Evolutionary conservation across 2,888 invertebrate species (phyloP).

Genomic region (Thyatira batis): DNA sequence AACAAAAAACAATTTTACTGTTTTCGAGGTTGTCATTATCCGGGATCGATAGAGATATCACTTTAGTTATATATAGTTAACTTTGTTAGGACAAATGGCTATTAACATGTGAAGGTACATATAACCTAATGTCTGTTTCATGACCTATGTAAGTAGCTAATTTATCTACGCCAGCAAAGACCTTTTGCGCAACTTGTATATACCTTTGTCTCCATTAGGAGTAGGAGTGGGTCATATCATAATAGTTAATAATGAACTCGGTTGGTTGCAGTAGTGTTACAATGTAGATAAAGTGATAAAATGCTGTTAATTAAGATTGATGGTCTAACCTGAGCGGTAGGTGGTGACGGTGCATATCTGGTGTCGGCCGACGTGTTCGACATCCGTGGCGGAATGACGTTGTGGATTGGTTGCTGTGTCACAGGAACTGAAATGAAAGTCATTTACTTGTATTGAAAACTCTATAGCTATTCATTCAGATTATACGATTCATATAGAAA

Average conservation of each 20-base stretch:
- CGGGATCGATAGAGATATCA: not conserved
- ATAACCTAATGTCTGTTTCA: not conserved
- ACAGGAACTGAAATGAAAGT: slow-evolving; percentile 73
- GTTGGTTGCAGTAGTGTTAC: slow-evolving; percentile 21
- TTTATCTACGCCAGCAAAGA: not conserved
- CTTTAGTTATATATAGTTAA: too few species aligned
- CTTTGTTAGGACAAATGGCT: too few species aligned
- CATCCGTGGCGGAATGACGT: slow-evolving; percentile 80
- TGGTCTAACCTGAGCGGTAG: slow-evolving; percentile 64
- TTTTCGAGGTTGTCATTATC: not conserved
- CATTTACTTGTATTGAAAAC: not conserved
- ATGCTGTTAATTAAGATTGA: slow-evolving; percentile 52
- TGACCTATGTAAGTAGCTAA: not conserved
- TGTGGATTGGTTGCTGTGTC: slow-evolving; percentile 82
- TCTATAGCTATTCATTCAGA: not conserved
- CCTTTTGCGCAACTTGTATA: not conserved
- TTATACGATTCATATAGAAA: not conserved
- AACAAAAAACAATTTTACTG: not conserved
- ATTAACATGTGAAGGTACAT: not conserved
- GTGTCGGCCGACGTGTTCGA: slow-evolving; percentile 61
- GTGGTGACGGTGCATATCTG: slow-evolving; percentile 51
- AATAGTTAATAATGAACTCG: slow-evolving; percentile 2
- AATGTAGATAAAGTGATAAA: slow-evolving; percentile 44
- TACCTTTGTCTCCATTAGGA: not conserved
- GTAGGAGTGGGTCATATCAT: not conserved